Evolutionary conservation across 1,140 invertebrate genomes (phyloP).

Genomic region (Scaptodrosophila lebanonensis): DNA sequence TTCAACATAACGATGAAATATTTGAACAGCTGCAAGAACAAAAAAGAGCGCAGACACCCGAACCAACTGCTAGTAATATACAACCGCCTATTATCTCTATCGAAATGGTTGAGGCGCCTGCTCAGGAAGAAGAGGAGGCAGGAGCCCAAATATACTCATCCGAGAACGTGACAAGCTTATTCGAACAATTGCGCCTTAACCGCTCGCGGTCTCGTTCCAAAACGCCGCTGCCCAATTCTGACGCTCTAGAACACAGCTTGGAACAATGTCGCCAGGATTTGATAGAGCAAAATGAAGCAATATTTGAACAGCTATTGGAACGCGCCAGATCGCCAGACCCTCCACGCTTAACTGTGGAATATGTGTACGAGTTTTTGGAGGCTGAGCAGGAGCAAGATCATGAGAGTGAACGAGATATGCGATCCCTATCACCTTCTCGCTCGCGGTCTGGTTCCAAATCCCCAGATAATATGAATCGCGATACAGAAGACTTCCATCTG

Average conservation of each 20-base stretch:
- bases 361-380: conserved; percentile 47
- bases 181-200: conserved; percentile 58
- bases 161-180: conserved; percentile 53
- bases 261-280: conserved; percentile 41
- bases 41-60: background rate
- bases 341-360: conserved; percentile 39
- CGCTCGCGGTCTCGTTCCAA: conserved; percentile 56
- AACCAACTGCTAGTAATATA: background rate
- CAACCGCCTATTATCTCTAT: conserved; percentile 41
- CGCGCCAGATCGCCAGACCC: conserved; percentile 47
- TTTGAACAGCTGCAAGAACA: conserved; percentile 43
- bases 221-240: conserved; percentile 50
- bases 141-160: conserved; percentile 43
- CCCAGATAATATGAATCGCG: background rate
- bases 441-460: conserved; percentile 37
- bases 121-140: background rate
- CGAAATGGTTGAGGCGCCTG: conserved; percentile 26
- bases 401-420: conserved; percentile 33
- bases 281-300: conserved; percentile 60
- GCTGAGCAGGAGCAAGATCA: conserved; percentile 1
- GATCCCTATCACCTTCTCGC: conserved; percentile 47
- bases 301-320: conserved; percentile 49
- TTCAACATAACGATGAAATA: conserved; percentile 60
- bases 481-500: conserved; percentile 42
- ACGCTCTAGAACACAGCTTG: conserved; percentile 53